Percentiles rank a stretch among this genome's conserved stretches.
These are phyloP conservation scores for Stenodera caucasica DNA, from an alignment of 2,888 invertebrate genomes.

Conservation along the genomic window DNA sequence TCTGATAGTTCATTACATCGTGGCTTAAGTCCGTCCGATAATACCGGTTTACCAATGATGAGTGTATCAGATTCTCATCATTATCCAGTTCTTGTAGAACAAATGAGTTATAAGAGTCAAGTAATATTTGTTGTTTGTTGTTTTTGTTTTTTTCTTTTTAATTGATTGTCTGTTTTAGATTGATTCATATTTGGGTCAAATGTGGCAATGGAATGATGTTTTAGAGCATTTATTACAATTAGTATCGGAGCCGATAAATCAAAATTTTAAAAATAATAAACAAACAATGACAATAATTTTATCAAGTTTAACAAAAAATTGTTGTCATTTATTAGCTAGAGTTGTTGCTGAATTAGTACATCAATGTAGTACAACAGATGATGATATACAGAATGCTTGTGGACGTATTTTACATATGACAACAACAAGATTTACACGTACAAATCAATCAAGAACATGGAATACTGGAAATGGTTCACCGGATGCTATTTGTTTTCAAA, in stretches of 20 bases:
- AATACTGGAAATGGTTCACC: slow-evolving; percentile 96
- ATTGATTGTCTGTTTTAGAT: slow-evolving; percentile 44
- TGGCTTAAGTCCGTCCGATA: slow-evolving; percentile 69
- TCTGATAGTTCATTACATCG: slow-evolving; percentile 58
- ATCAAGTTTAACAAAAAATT: slow-evolving; percentile 57
- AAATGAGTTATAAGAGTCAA: slow-evolving; percentile 72
- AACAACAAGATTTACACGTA: slow-evolving; percentile 86
- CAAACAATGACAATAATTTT: slow-evolving; percentile 38
- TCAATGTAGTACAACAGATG: slow-evolving; percentile 75
- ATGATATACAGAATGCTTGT: slow-evolving; percentile 71
- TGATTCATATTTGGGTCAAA: slow-evolving; percentile 50
- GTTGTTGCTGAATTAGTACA: slow-evolving; percentile 86
- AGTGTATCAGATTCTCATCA: slow-evolving; percentile 69
- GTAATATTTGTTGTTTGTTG: slow-evolving; percentile 40
- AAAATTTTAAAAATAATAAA: slow-evolving; percentile 58
- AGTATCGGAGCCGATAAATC: slow-evolving; percentile 74
- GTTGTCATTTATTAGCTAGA: slow-evolving; percentile 77
- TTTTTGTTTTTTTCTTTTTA: slow-evolving; percentile 1
- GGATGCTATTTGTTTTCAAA: slow-evolving; percentile 93
- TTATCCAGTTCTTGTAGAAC: slow-evolving; percentile 76
- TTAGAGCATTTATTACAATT: slow-evolving; percentile 80
- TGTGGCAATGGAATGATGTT: slow-evolving; percentile 65
- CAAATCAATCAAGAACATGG: slow-evolving; percentile 90
- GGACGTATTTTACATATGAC: slow-evolving; percentile 82
- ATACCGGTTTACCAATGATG: slow-evolving; percentile 68